phyloP scores from a whole-genome alignment of 2,888 invertebrate species.

The Anagyrus pseudococci region DNA sequence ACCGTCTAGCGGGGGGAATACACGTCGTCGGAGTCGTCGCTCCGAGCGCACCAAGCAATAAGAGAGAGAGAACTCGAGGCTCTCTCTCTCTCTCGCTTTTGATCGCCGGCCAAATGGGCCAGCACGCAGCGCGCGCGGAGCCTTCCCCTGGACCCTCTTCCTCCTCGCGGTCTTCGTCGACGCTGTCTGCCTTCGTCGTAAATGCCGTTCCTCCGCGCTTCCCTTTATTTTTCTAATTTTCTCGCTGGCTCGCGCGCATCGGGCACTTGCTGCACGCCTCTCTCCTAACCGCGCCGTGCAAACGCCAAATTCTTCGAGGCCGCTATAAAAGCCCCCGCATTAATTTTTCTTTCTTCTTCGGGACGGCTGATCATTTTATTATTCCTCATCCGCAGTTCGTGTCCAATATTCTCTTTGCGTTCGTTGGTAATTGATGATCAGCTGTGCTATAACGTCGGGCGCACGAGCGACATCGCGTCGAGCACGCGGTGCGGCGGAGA shows the following conservation, averaged over 20 bases:
- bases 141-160: background rate
- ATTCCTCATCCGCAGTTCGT: no score
- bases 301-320: slow-evolving; percentile 10
- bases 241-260: background rate
- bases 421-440: no score
- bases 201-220: background rate
- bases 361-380: no score
- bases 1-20: no score
- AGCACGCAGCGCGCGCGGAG: slow-evolving; percentile 1
- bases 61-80: background rate
- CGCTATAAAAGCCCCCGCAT: background rate
- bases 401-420: no score
- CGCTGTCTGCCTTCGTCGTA: background rate
- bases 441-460: no score
- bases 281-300: background rate
- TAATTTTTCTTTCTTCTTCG: background rate
- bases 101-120: slow-evolving; percentile 48
- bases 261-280: background rate
- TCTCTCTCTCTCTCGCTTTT: slow-evolving; percentile 35
- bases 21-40: no score
- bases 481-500: no score
- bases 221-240: slow-evolving; percentile 8
- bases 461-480: no score
- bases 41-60: no score
- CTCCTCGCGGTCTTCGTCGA: background rate